Percentiles rank a stretch among this genome's conserved stretches.
Evolutionary conservation across 2,888 invertebrate species (phyloP).

Genomic region (Troides oblongomaculatus): DNA sequence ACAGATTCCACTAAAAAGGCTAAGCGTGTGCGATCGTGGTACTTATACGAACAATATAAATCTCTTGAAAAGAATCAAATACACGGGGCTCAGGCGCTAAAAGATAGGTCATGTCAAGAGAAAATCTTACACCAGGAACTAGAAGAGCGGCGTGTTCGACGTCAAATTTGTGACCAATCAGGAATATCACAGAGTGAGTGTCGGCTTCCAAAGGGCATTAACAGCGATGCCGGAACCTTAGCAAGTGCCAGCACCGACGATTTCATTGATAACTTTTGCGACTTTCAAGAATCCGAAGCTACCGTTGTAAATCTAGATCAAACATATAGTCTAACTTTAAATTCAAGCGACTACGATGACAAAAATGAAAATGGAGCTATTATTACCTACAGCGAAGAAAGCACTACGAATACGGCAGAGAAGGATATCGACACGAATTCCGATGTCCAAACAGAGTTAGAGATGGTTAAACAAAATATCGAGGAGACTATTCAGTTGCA

Average conservation of each 20-base stretch:
- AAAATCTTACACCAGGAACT: conserved; percentile 59
- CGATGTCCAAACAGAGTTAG: conserved; percentile 43
- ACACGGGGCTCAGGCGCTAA: conserved; percentile 58
- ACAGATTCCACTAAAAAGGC: conserved; percentile 56
- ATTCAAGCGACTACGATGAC: conserved; percentile 1
- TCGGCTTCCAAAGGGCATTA: conserved; percentile 37
- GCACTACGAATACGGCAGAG: conserved; percentile 47
- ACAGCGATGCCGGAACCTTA: conserved; percentile 38
- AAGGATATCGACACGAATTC: conserved; percentile 41
- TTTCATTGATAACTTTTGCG: conserved; percentile 57
- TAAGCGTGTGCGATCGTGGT: conserved; percentile 69
- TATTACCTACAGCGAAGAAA: conserved; percentile 41
- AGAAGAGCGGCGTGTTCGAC: conserved; percentile 56
- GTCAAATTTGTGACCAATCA: conserved; percentile 52
- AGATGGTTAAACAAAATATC: conserved; percentile 43
- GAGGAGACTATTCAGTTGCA: conserved; percentile 52
- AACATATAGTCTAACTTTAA: conserved; percentile 8
- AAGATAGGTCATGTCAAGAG: conserved; percentile 59
- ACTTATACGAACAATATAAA: conserved; percentile 70
- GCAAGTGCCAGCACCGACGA: conserved; percentile 50
- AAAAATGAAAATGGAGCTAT: conserved; percentile 42
- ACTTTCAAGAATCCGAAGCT: conserved; percentile 40
- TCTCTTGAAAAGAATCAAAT: conserved; percentile 63
- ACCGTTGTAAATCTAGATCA: conserved; percentile 25
- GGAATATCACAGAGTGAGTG: conserved; percentile 49